Conservation (phyloP, 1,140 invertebrate genomes). For the Meloidogyne chitwoodi region DNA sequence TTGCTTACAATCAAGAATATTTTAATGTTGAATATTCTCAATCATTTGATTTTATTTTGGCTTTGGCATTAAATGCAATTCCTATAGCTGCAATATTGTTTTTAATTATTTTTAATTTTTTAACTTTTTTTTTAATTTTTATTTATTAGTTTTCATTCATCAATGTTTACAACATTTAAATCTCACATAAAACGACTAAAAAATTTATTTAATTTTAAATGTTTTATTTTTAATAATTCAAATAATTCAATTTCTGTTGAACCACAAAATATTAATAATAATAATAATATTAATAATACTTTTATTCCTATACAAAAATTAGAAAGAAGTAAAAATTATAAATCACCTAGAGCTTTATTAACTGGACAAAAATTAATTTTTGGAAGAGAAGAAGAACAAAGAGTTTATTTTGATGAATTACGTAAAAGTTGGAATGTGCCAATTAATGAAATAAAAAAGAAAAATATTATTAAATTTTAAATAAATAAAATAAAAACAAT, state of each 20-base stretch:
- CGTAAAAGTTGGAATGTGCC: slow-evolving; percentile 7
- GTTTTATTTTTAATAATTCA: background rate
- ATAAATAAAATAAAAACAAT: too few species aligned
- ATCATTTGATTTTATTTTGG: slow-evolving; percentile 27
- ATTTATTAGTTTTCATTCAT: slow-evolving; percentile 5
- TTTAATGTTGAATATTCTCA: slow-evolving; percentile 27
- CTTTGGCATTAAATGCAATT: slow-evolving; percentile 18
- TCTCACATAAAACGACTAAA: background rate
- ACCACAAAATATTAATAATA: too few species aligned
- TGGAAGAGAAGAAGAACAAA: background rate
- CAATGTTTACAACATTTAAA: slow-evolving; percentile 1
- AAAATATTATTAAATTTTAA: background rate
- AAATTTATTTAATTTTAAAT: background rate
- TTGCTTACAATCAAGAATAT: slow-evolving; percentile 29
- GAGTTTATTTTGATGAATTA: slow-evolving; percentile 16
- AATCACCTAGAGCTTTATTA: slow-evolving; percentile 5
- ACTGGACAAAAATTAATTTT: slow-evolving; percentile 18
- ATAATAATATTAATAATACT: too few species aligned
- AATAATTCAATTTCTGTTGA: background rate
- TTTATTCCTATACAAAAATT: background rate
- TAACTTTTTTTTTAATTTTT: background rate
- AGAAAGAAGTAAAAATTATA: background rate
- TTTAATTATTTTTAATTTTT: too few species aligned
- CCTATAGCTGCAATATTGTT: slow-evolving; percentile 27
- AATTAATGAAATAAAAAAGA: background rate